Conservation (phyloP, 2,113 vertebrate species). For the Chaetodon trifascialis region DNA sequence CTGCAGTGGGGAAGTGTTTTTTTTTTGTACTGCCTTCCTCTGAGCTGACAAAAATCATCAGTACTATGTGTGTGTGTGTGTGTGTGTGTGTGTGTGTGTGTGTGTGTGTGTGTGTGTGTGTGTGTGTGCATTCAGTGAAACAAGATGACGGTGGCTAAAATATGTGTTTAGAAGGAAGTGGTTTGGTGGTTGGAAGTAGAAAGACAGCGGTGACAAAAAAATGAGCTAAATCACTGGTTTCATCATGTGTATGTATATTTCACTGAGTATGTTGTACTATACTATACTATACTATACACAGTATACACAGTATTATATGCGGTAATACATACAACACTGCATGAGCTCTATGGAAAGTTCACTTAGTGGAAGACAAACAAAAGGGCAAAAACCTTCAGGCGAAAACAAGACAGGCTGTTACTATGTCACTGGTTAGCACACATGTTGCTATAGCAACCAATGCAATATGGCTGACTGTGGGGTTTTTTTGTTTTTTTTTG, state of each 20-base stretch:
- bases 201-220: constrained; percentile 7
- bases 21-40: constrained; percentile 41
- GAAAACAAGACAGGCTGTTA: constrained; percentile 28
- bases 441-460: constrained; percentile 59
- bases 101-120: neutral
- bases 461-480: constrained; percentile 59
- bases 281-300: neutral
- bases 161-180: constrained; percentile 59
- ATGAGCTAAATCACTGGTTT: constrained; percentile 35
- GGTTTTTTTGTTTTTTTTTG: neutral
- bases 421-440: constrained; percentile 52
- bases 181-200: constrained; percentile 56
- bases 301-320: too few relatives aligned
- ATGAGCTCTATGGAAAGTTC: neutral
- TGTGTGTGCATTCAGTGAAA: constrained; percentile 15
- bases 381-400: constrained; percentile 17
- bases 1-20: constrained; percentile 15
- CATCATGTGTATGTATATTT: neutral
- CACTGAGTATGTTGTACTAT: neutral
- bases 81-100: neutral
- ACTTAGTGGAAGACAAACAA: constrained; percentile 7
- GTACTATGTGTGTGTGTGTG: neutral
- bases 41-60: constrained; percentile 45
- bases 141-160: constrained; percentile 16
- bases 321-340: neutral